Evolutionary conservation across 2,888 invertebrate species (phyloP), one percentile per base, ranked within the genome.

Genomic region (Drosophila lacicola): DNA sequence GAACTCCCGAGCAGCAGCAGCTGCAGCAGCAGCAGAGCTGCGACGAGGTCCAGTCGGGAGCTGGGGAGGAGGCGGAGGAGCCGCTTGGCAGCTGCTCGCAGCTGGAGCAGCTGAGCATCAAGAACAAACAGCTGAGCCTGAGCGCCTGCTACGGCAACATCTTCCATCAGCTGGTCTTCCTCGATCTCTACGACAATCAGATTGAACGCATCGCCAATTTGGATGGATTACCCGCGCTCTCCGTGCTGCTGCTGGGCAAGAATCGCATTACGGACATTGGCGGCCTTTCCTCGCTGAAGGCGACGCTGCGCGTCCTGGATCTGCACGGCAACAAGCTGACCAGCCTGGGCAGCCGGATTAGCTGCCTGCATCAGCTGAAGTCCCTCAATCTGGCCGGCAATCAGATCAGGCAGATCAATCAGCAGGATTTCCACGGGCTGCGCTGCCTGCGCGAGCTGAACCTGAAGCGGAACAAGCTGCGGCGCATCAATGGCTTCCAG

Each of bases 161-260:
- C 49, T 92, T 92, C 61, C 85, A 91, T 61, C 95, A 96, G 92
- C 93, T 98, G 65, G 98, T 98, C 17, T 98, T 98, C 92, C 94
- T 98, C 65, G 98, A 98, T 93, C 94, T 98, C 63, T 98, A 98
- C 91, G 97, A 98, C 92, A 98, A 98, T 93, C 97, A 98, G 92
- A 95, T 98, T 71, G 98, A 98, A 78, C 95, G 95, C 90, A 96
- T 98, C 70, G 95, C 95, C 62, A 96, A 95, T 61, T 93, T 98
- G 67, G 95, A 96, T 81, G 94, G 95, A 56, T 93, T 98, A 51
- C 95, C 95, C 72, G 96, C 96, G 87, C 93, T 98, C 54, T 94
- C 98, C 76, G 98, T 98, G 13, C 94, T 98, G 61, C 93, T 98
- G 72, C 94, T 98, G 91, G 98, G 98, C 1, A 98, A 98, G 93